Evolutionary conservation across 2,888 invertebrate species (phyloP).

Genomic region (Zygogramma bicolorata): DNA sequence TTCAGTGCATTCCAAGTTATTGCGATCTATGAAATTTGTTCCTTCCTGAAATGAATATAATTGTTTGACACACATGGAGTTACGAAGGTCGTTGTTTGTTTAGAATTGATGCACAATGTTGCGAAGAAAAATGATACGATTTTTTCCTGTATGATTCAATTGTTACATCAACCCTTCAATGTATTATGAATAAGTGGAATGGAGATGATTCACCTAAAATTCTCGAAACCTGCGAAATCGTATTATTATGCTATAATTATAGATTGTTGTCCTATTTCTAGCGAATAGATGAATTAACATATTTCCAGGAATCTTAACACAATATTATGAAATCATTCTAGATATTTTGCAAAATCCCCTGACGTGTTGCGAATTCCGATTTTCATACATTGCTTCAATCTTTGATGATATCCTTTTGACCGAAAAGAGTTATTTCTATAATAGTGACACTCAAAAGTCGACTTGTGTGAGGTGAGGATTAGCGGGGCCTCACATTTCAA

Average conservation of each 20-base stretch:
- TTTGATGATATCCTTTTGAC: too few species aligned
- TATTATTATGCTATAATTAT: neutral
- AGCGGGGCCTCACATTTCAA: too few species aligned
- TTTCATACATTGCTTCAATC: neutral
- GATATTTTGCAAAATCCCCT: neutral
- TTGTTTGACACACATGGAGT: too few species aligned
- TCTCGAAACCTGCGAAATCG: neutral
- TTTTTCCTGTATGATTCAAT: neutral
- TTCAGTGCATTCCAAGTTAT: too few species aligned
- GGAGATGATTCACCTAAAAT: neutral
- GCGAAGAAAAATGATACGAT: neutral
- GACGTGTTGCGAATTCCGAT: neutral
- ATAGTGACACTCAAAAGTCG: too few species aligned
- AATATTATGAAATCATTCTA: neutral
- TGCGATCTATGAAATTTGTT: too few species aligned
- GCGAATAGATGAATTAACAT: neutral
- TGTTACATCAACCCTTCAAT: neutral
- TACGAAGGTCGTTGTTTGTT: neutral
- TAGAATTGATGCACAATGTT: neutral
- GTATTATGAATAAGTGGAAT: neutral
- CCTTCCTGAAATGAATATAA: too few species aligned
- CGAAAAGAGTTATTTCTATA: too few species aligned
- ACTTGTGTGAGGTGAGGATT: too few species aligned
- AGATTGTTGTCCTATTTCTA: neutral
- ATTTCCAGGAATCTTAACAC: neutral